A percentile compares a stretch with the other conserved stretches of the same genome.
These are phyloP conservation scores for Oscheius sp. DNA, from an alignment of 2,888 invertebrate species.

Conservation along the genomic window DNA sequence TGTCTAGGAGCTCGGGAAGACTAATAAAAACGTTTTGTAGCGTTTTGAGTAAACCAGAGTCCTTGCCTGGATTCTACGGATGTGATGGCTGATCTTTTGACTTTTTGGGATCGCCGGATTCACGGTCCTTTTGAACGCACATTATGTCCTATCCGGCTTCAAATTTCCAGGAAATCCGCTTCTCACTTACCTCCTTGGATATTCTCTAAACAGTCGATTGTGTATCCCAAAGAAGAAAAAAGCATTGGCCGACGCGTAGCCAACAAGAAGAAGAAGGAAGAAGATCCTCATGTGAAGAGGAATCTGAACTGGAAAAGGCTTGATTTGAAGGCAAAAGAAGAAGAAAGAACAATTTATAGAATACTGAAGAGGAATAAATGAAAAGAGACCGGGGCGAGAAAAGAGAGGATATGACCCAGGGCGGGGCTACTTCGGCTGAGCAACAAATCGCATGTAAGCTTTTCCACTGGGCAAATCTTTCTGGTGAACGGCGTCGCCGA, in stretches of 20 bases:
- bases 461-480: conserved; percentile 67
- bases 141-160: too few relatives aligned
- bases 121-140: too few relatives aligned
- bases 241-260: conserved; percentile 7
- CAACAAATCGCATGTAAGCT: conserved; percentile 55
- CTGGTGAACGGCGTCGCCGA: conserved; percentile 37
- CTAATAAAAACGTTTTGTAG: too few relatives aligned
- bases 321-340: neutral
- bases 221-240: conserved; percentile 26
- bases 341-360: neutral
- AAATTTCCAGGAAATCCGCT: too few relatives aligned
- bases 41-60: too few relatives aligned
- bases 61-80: too few relatives aligned
- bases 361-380: neutral
- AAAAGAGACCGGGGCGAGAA: neutral
- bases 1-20: too few relatives aligned
- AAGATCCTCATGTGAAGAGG: conserved; percentile 8
- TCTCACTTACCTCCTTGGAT: conserved; percentile 8
- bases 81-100: too few relatives aligned
- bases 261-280: neutral
- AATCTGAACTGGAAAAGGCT: neutral
- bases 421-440: conserved; percentile 28
- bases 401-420: neutral
- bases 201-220: conserved; percentile 14
- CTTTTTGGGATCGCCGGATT: too few relatives aligned